phyloP scores from a whole-genome alignment of 1,140 invertebrate genomes.

The Trichogramma pretiosum region DNA sequence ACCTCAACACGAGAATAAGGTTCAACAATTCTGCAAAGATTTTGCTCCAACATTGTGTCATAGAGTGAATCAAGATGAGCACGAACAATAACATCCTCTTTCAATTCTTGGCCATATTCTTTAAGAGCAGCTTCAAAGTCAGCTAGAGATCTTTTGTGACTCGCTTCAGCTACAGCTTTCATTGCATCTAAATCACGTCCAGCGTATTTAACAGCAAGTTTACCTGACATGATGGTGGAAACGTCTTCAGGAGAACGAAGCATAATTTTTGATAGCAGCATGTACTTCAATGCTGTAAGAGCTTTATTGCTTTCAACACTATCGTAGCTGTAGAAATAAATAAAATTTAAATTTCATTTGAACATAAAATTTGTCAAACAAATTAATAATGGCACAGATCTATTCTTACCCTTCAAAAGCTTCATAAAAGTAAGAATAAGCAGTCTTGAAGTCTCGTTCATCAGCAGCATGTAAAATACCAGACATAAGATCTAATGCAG shows the following conservation, averaged over 20 bases:
- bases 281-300: conserved; percentile 92
- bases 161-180: conserved; percentile 92
- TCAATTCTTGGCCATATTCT: conserved; percentile 80
- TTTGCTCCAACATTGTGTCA: conserved; percentile 98
- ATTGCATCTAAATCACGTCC: conserved; percentile 95
- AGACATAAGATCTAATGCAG: conserved; percentile 92
- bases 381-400: neutral
- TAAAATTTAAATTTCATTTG: neutral
- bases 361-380: neutral
- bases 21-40: conserved; percentile 96
- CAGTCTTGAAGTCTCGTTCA: conserved; percentile 98
- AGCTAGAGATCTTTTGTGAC: conserved; percentile 89
- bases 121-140: conserved; percentile 88
- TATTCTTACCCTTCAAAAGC: conserved; percentile 84
- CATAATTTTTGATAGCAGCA: conserved; percentile 99
- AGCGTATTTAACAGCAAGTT: conserved; percentile 92
- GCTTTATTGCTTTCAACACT: conserved; percentile 89
- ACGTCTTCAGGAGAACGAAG: conserved; percentile 93
- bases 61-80: conserved; percentile 95
- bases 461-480: conserved; percentile 98
- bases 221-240: conserved; percentile 88
- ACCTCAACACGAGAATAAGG: conserved; percentile 97
- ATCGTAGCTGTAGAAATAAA: conserved; percentile 73
- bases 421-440: conserved; percentile 99
- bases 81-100: conserved; percentile 92